Percentiles rank a stretch among this genome's conserved stretches.
Conservation (phyloP, 2,888 invertebrate genomes). For the Linnaemya vulpina region DNA sequence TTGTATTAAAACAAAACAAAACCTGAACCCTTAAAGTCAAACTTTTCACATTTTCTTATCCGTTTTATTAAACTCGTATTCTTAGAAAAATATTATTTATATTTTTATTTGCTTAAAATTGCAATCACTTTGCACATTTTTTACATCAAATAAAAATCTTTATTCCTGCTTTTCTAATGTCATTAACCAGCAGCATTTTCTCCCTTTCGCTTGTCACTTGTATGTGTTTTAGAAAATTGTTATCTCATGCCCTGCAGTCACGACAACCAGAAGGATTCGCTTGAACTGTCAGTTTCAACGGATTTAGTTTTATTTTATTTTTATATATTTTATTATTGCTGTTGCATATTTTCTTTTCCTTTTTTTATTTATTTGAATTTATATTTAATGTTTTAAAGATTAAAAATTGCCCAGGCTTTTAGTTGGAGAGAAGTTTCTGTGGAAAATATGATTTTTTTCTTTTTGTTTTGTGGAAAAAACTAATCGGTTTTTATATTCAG, state of each 20-base stretch:
- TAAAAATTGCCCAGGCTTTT: not conserved
- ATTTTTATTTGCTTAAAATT: not conserved
- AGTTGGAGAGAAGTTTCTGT: no score
- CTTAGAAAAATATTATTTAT: not conserved
- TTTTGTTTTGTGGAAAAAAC: no score
- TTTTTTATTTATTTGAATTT: not conserved
- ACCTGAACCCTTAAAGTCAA: not conserved
- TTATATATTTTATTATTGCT: no score
- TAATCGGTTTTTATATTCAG: no score
- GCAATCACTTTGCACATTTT: constrained; percentile 16
- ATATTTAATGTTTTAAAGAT: not conserved
- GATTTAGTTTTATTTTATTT: constrained; percentile 11
- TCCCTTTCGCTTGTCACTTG: not conserved
- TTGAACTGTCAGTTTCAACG: constrained; percentile 30
- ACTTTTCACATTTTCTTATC: not conserved
- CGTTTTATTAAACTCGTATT: not conserved
- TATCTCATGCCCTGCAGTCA: constrained; percentile 18
- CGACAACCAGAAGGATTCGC: not conserved
- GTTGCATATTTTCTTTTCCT: not conserved
- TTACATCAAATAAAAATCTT: not conserved
- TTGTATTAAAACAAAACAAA: not conserved
- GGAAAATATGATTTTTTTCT: no score
- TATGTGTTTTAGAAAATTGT: not conserved
- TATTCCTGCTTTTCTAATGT: constrained; percentile 9
- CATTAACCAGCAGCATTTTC: constrained; percentile 19